Conservation (phyloP, 2,888 invertebrate genomes). For the Dimorphilus gyrociliatus region DNA sequence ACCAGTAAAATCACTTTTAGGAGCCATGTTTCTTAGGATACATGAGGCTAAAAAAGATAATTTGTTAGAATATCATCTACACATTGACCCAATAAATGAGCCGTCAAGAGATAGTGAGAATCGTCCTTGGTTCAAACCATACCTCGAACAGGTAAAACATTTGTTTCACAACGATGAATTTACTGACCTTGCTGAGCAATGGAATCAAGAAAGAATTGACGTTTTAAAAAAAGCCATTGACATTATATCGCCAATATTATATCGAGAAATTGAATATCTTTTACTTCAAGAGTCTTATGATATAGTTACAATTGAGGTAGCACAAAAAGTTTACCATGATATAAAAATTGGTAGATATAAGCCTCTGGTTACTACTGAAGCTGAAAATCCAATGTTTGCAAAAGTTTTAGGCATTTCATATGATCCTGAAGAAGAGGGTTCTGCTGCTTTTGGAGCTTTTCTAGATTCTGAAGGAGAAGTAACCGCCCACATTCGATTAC, state of each 20-base stretch:
- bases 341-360: too few relatives aligned
- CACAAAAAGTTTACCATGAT: background rate
- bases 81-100: conserved; percentile 15
- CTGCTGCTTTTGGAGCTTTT: conserved; percentile 66
- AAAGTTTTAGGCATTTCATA: too few relatives aligned
- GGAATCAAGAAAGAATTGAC: background rate
- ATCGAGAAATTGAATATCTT: background rate
- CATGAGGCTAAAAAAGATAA: conserved; percentile 29
- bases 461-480: conserved; percentile 78
- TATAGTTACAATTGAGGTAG: background rate
- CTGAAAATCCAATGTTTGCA: too few relatives aligned
- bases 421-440: too few relatives aligned
- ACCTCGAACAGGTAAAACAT: conserved; percentile 7
- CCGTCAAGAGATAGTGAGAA: background rate
- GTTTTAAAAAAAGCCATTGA: background rate
- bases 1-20: conserved; percentile 68
- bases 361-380: too few relatives aligned
- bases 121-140: too few relatives aligned
- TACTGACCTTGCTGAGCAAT: conserved; percentile 5
- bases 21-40: conserved; percentile 69
- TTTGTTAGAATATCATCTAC: conserved; percentile 21
- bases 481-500: conserved; percentile 70
- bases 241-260: background rate
- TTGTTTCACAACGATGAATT: conserved; percentile 7
- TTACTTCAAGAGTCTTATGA: background rate